Evolutionary conservation across 2,113 vertebrate species (phyloP).

Genomic region (Diphyllodes magnificus): DNA sequence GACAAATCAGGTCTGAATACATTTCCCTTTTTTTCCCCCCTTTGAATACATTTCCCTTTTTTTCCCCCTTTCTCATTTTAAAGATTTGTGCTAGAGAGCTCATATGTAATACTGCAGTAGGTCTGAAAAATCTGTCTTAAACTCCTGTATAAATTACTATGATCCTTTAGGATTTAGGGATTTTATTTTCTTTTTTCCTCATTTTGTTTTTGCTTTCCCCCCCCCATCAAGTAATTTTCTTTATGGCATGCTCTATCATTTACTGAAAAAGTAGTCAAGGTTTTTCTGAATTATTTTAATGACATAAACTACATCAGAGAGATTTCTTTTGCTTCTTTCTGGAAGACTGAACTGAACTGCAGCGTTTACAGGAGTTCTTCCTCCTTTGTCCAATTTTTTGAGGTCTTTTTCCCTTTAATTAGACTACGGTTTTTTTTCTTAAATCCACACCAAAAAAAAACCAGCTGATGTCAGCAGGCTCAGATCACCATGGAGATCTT

Average conservation of each 20-base stretch:
- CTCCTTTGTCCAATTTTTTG: background rate
- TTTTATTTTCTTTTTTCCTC: no score
- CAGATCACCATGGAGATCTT: conserved; percentile 55
- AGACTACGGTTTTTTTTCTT: background rate
- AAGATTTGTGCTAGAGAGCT: background rate
- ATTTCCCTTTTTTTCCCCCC: background rate
- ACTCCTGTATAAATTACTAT: background rate
- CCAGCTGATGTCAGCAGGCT: conserved; percentile 13
- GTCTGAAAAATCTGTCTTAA: background rate
- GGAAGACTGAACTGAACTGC: background rate
- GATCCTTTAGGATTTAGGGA: background rate
- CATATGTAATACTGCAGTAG: background rate
- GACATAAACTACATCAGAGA: background rate
- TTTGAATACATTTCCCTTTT: background rate
- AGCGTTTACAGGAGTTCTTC: background rate
- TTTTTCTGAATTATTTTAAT: background rate
- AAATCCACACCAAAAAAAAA: background rate
- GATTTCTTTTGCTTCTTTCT: background rate
- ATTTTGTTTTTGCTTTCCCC: background rate
- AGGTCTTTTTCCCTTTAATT: conserved; percentile 9
- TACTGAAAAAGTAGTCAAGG: background rate
- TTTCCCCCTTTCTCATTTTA: background rate
- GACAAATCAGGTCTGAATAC: background rate
- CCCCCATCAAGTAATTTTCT: background rate
- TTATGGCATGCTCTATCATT: background rate